phyloP scores from a whole-genome alignment of 2,888 invertebrate genomes.

The Epirrita christyi region DNA sequence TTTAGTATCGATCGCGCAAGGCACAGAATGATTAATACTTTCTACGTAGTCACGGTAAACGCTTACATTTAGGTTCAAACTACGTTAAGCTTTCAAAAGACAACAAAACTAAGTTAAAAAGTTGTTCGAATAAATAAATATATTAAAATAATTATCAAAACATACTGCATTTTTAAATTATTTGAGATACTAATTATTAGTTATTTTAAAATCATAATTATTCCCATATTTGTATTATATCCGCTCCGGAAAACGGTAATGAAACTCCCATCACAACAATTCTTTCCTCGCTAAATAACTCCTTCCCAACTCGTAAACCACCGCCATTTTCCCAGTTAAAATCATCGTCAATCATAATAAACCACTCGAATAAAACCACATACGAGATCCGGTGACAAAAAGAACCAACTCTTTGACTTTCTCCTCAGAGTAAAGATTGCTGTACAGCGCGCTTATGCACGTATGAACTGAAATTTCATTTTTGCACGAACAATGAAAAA shows the following conservation, averaged over 20 bases:
- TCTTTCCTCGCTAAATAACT: constrained; percentile 29
- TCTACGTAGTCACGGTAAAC: too few species aligned
- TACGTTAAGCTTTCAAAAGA: too few species aligned
- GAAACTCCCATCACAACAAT: constrained; percentile 20
- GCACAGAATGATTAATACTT: too few species aligned
- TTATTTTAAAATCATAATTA: not conserved
- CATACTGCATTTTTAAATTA: too few species aligned
- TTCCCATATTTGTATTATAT: not conserved
- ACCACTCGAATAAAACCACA: constrained; percentile 48
- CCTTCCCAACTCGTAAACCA: constrained; percentile 29
- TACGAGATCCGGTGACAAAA: constrained; percentile 51
- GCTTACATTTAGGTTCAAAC: too few species aligned
- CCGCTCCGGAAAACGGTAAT: constrained; percentile 8
- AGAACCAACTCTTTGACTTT: constrained; percentile 58
- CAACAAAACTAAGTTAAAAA: too few species aligned
- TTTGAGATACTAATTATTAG: too few species aligned
- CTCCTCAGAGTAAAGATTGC: not conserved
- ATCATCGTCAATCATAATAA: constrained; percentile 48
- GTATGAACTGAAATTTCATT: constrained; percentile 12
- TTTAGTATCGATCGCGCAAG: too few species aligned
- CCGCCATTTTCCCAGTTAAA: constrained; percentile 41
- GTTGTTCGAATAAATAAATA: too few species aligned
- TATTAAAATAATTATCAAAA: too few species aligned
- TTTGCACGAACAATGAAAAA: not conserved
- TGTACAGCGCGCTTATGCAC: not conserved